Base-by-base conservation (phyloP, 1,140 invertebrate species). In the Drosophila pandora region DNA sequence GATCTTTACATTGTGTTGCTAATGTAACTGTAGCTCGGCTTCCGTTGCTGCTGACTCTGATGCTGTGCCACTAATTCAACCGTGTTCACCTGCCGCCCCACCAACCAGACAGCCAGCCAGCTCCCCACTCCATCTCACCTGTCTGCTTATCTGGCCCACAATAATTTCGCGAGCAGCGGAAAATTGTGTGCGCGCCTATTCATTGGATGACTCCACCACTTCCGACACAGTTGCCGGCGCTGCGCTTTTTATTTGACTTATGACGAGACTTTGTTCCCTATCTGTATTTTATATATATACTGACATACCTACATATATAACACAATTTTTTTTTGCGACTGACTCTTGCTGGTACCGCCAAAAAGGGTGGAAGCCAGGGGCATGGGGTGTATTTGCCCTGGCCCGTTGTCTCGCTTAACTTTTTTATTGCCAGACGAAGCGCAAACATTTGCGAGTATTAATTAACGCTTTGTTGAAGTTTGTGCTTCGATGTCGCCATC, bases 381-480 rank as follows among this genome's bases (percentile, higher is more conserved):
- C 12, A 2, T n/a, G 37, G 37, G 37, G 39, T 7, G 59, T 74
- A 57, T 76, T 81, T 76, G 73, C 63, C 32, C 48, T 65, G 71
- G 60, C 64, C 60, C 73, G 76, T 81, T 82, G 74, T 80, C 67
- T 82, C 79, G 82, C 84, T 88, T 88, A 89, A 88, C 83, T 88
- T 88, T 88, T 88, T 82, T 85, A 88, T 88, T 88, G 83, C 83
- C 83, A 88, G 83, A 88, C 83, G 76, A 69, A 76, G 79, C 79
- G 83, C 83, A 88, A 88, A 88, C 83, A 88, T 88, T 88, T 88
- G 83, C 84, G 76, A 88, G 83, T 88, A 88, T 88, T 88, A 88
- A 88, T 88, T 88, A 88, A 88, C 84, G 83, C 83, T 88, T 88
- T 88, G 83, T 88, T 88, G 83, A 88, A 88, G 83, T 88, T 88